Evolutionary conservation across 1,140 invertebrate genomes (phyloP), one percentile per base, ranked within the genome.

Genomic region (Lucilia cuprina): DNA sequence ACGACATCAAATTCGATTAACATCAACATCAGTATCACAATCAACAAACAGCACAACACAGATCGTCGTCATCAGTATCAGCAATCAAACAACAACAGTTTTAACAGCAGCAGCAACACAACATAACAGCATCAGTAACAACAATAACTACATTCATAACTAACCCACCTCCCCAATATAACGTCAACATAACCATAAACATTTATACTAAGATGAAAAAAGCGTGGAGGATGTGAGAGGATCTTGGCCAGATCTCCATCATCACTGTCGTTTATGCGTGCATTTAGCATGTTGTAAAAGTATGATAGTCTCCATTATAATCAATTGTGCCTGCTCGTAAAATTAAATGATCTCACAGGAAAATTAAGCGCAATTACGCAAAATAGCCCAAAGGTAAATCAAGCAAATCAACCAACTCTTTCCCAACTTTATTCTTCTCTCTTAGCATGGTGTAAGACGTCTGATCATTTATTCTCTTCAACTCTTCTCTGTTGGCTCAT

Each of bases 251-350:
- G 77, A 80, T 80, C 41, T 49, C 55, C 41, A 50, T 75, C 83
- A 80, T 82, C 78, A 82, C 80, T 82, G 83, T 78, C 82, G 87
- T 88, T 87, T 88, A 89, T 88, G 89, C 89, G 84, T 84, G 87
- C 87, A 90, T 90, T 90, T 90, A 90, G 88, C 89, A 90, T 90
- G 89, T 89, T 90, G 89, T 90, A 88, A 88, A 89, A 89, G 89
- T 90, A 88, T 90, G 88, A 90, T 90, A 19, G 82, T 87, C 89
- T 88, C 89, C 89, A 90, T 90, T 90, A 90, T 90, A 90, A 90
- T 90, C 89, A 90, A 90, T 90, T 90, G 77, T 80, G 89, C 88
- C 87, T 87, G 89, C 86, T 90, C 89, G 89, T 90, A 90, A 90
- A 89, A 88, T 89, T 90, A 90, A 90, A 90, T 88, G 89, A 90